Conservation (phyloP, 2,113 vertebrate genomes). For the Pampusana beccarii region DNA sequence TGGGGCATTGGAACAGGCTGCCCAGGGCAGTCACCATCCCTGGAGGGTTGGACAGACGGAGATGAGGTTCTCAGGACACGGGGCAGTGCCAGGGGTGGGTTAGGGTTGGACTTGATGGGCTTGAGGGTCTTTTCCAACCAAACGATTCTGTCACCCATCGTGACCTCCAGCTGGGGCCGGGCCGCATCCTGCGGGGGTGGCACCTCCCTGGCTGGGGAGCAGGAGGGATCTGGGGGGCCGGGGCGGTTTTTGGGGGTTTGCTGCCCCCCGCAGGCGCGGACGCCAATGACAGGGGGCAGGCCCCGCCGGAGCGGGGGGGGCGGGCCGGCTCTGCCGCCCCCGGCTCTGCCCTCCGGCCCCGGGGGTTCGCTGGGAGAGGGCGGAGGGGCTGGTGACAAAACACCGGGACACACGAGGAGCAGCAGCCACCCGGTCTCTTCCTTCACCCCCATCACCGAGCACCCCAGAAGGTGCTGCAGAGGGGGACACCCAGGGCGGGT, state of each 20-base stretch:
- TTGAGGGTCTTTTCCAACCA: no score
- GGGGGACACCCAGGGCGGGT: not conserved
- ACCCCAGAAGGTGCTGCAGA: not conserved
- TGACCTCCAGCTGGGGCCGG: no score
- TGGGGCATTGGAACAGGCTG: no score
- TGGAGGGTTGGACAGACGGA: no score
- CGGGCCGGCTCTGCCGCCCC: not conserved
- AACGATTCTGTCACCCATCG: no score
- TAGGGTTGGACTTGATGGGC: no score
- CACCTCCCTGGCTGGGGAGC: not conserved
- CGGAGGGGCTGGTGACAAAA: not conserved
- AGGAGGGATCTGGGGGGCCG: not conserved
- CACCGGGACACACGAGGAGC: not conserved
- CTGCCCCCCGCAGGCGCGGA: not conserved
- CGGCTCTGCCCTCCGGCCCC: no score
- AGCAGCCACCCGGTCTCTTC: not conserved
- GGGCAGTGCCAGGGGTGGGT: no score
- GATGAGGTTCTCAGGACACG: no score
- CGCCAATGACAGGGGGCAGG: not conserved
- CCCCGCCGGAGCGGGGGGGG: no score
- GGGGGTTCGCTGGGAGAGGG: no score
- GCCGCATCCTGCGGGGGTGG: not conserved
- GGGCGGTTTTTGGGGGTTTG: not conserved
- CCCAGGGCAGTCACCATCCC: no score
- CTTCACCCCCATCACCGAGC: fast-evolving